Evolutionary conservation across 1,140 invertebrate species (phyloP).

Genomic region (Heliconius himera): DNA sequence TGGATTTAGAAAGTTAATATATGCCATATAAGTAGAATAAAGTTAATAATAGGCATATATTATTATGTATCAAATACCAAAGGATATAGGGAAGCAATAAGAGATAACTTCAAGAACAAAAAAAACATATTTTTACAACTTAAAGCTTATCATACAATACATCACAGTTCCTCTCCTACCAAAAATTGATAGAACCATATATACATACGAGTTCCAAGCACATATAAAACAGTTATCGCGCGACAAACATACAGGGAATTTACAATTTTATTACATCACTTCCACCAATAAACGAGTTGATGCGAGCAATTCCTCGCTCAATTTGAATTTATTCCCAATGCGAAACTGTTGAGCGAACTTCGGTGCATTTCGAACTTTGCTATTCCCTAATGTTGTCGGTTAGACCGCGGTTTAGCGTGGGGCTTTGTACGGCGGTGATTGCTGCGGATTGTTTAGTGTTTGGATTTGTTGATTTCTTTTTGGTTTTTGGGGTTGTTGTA

Average conservation of each 20-base stretch:
- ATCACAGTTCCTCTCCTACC: too few relatives aligned
- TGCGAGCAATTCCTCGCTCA: constrained; percentile 38
- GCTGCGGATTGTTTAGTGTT: neutral
- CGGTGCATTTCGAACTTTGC: constrained; percentile 48
- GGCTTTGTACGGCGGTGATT: neutral
- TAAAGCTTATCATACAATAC: too few relatives aligned
- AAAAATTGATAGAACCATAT: too few relatives aligned
- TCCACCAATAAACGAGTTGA: neutral
- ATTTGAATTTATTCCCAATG: constrained; percentile 52
- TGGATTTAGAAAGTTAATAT: too few relatives aligned
- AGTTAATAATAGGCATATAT: too few relatives aligned
- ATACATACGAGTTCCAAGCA: neutral
- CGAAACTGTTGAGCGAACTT: constrained; percentile 49
- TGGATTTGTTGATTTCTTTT: constrained; percentile 14
- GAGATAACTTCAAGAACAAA: too few relatives aligned
- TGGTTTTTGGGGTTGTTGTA: neutral
- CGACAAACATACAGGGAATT: constrained; percentile 10
- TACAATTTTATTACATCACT: constrained; percentile 18
- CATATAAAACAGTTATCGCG: neutral
- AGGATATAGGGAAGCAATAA: too few relatives aligned
- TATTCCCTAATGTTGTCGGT: constrained; percentile 45
- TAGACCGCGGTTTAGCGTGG: constrained; percentile 3
- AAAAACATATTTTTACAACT: too few relatives aligned
- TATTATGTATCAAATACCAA: neutral
- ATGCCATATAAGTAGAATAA: too few relatives aligned